Evolutionary conservation across 2,113 vertebrate species (phyloP), one percentile per base, ranked within the genome.

Genomic region (Tetrax tetrax): DNA sequence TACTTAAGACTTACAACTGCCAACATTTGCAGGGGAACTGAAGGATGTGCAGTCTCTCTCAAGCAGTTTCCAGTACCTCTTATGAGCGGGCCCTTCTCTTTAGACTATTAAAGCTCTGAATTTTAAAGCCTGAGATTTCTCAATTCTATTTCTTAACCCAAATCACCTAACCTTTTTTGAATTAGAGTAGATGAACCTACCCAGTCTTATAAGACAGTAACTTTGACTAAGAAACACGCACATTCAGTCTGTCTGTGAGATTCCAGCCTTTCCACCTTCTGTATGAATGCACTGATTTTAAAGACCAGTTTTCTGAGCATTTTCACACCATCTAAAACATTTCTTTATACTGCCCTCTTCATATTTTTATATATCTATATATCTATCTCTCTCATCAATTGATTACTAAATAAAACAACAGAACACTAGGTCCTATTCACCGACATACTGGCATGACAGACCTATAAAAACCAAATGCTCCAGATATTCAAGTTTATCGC

Each of bases 1-100:
- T 89, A 95, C 84, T 96, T 97, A 94, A 83, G 72, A 70, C 22
- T 19, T n/a, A 83, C 70, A 77, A 82, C 89, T 82, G 82, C 68
- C 95, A 97, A 71, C 43, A 74, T 61, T 85, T 74, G 35, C 82
- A 71, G 48, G 59, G 27, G 20, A 80, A 74, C 54, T 59, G 54
- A 86, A 8, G 50, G 70, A 82, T 43, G 31, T 63, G 28, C 71
- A 60, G 35, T 18, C 29, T 80, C n/a, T 91, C 82, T 86, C 51
- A 80, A 84, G 41, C 35, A 66, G 47, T 27, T 86, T 63, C 83
- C 45, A 72, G 51, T 38, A 85, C 35, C 60, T 76, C 59, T 43
- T 48, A 53, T 6, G 4, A 91, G 41, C 12, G 63, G 14, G 18
- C 35, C 17, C 29, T 80, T 93, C 75, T 74, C 33, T 61, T 87